These are phyloP conservation scores for Tinamus major DNA, from an alignment of 2,797 vertebrate genomes.

Conservation along the genomic window DNA sequence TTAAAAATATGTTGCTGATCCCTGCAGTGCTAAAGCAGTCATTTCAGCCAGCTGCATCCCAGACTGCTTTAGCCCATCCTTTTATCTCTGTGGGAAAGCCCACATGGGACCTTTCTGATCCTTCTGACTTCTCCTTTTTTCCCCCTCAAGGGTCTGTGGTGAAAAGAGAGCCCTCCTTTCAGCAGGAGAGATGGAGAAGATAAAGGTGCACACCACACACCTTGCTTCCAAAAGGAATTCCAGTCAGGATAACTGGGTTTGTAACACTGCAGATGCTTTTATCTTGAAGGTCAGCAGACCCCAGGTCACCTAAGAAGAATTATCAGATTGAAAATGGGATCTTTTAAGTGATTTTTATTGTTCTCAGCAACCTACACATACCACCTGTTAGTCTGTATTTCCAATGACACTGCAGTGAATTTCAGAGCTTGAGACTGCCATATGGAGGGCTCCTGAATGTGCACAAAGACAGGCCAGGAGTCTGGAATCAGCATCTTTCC, in stretches of 20 bases:
- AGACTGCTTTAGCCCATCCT: neutral
- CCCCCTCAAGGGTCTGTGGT: neutral
- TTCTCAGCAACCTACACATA: neutral
- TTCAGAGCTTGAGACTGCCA: neutral
- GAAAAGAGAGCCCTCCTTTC: neutral
- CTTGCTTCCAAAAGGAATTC: neutral
- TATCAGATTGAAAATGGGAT: neutral
- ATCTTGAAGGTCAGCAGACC: neutral
- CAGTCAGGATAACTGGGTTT: neutral
- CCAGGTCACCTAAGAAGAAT: neutral
- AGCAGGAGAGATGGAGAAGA: neutral
- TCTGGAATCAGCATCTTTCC: neutral
- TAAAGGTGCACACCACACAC: neutral
- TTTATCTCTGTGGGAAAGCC: conserved; percentile 34
- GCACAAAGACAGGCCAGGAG: neutral
- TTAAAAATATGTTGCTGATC: neutral
- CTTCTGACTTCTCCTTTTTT: neutral
- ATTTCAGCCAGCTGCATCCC: conserved; percentile 22
- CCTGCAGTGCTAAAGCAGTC: neutral
- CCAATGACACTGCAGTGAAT: neutral
- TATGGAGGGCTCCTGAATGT: neutral
- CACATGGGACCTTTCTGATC: neutral
- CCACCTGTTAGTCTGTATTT: neutral
- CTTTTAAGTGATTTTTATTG: neutral
- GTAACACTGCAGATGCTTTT: neutral